Conservation (phyloP, 2,888 invertebrate species). For the Alitta virens region DNA sequence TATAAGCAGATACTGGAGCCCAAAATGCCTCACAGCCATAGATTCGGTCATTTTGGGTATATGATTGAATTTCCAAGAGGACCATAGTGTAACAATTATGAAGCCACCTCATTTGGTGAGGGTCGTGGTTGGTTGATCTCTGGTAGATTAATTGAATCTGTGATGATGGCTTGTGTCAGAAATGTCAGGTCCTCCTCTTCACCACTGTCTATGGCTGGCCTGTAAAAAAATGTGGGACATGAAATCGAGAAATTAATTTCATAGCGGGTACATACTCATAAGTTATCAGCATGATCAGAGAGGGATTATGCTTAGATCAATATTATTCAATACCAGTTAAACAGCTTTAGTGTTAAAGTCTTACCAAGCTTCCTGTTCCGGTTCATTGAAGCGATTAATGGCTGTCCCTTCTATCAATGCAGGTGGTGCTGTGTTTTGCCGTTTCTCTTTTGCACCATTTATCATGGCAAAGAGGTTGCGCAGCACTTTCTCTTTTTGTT, state of each 20-base stretch:
- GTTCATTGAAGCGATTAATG: not conserved
- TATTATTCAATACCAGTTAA: no score
- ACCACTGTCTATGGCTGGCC: slow-evolving; percentile 18
- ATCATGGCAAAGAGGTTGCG: slow-evolving; percentile 55
- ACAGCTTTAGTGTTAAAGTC: no score
- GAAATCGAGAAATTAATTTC: no score
- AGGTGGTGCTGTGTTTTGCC: not conserved
- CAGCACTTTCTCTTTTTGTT: slow-evolving; percentile 55
- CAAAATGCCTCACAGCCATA: no score
- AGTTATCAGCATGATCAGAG: no score
- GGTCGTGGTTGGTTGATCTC: not conserved
- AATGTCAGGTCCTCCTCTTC: slow-evolving; percentile 35
- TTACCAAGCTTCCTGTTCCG: not conserved
- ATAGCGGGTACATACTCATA: no score
- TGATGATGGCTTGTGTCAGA: slow-evolving; percentile 43
- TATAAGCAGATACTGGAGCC: no score
- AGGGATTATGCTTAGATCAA: no score
- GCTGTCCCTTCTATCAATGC: not conserved
- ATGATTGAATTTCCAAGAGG: no score
- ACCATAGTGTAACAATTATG: not conserved
- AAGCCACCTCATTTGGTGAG: not conserved
- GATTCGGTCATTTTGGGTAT: no score
- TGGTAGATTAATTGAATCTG: slow-evolving; percentile 12
- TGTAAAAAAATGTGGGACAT: no score
- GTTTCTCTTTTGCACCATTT: slow-evolving; percentile 32